Evolutionary conservation across 2,888 invertebrate genomes (phyloP).

Genomic region (Coelinius sp.): DNA sequence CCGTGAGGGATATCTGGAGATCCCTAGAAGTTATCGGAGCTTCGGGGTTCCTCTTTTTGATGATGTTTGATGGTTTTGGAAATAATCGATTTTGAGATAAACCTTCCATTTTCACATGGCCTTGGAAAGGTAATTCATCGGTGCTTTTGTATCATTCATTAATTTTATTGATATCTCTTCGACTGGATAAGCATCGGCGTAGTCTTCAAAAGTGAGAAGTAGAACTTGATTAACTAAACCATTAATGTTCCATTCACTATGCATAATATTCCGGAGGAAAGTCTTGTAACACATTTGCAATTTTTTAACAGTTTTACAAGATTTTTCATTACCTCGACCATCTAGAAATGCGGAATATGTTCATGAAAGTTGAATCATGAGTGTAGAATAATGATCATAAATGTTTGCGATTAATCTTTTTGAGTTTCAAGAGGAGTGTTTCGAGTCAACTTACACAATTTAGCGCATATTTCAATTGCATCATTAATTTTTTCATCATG

Average conservation of each 20-base stretch:
- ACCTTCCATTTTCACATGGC: too few species aligned
- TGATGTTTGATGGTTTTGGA: too few species aligned
- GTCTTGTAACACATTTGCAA: neutral
- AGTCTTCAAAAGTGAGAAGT: neutral
- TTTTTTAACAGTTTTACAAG: neutral
- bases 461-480: neutral
- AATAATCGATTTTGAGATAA: too few species aligned
- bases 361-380: too few species aligned
- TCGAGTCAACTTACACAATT: too few species aligned
- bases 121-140: too few species aligned
- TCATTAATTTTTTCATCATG: neutral
- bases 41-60: too few species aligned
- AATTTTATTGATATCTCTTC: neutral
- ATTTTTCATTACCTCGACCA: neutral
- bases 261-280: neutral
- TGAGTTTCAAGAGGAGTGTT: too few species aligned
- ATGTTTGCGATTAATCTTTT: too few species aligned
- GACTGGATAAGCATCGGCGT: neutral
- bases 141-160: neutral
- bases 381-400: too few species aligned
- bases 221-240: neutral
- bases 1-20: too few species aligned
- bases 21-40: too few species aligned
- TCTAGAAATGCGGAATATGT: neutral
- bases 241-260: neutral